Evolutionary conservation across 2,888 invertebrate species (phyloP).

Genomic region (Caradrina kadenii): DNA sequence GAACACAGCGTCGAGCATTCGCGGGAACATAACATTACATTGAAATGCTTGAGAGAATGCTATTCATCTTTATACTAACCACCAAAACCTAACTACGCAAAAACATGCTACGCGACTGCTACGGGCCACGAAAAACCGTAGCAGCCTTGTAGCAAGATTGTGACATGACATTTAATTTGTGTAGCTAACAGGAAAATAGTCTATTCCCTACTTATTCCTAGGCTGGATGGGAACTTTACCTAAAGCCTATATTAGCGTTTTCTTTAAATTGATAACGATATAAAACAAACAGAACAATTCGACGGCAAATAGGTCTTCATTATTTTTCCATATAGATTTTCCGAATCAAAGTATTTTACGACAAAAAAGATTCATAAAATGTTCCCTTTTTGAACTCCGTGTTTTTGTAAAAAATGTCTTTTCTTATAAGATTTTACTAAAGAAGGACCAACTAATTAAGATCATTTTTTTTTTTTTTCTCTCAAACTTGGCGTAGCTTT

Average conservation of each 20-base stretch:
- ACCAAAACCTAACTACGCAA: background rate
- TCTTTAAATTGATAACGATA: background rate
- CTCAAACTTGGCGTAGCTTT: too few relatives aligned
- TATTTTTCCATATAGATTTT: conserved; percentile 15
- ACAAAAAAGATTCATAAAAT: conserved; percentile 1
- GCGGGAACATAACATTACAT: too few relatives aligned
- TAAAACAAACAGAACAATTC: conserved; percentile 9
- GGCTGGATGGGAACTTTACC: background rate
- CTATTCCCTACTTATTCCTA: background rate
- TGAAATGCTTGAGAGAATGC: too few relatives aligned
- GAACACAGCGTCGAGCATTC: too few relatives aligned
- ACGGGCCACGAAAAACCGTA: conserved; percentile 30
- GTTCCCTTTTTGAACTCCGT: background rate
- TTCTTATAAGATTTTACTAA: background rate
- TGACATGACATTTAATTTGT: conserved; percentile 4
- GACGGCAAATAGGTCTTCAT: background rate
- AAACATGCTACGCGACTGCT: conserved; percentile 17
- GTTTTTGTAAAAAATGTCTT: conserved; percentile 2
- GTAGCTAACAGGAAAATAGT: background rate
- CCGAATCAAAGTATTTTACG: background rate
- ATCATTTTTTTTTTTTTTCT: background rate
- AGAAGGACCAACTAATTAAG: background rate
- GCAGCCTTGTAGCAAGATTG: background rate
- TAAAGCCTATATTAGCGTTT: background rate
- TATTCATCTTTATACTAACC: background rate